Conservation (phyloP, 2,113 vertebrate species). For the Amia ocellicauda region DNA sequence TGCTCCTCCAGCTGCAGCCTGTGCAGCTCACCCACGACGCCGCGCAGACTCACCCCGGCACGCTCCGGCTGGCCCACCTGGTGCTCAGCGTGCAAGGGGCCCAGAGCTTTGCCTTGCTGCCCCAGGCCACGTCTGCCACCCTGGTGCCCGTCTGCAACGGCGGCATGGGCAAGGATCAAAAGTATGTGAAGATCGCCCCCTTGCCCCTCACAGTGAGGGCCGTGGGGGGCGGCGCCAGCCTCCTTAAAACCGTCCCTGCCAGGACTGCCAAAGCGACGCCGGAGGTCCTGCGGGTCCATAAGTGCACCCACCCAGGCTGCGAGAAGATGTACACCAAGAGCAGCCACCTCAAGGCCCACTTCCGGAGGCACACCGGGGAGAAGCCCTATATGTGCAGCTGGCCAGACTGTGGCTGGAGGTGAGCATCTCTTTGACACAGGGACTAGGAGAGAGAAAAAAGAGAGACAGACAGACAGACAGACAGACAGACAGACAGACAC, state of each 20-base stretch:
- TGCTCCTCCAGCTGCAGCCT: constrained; percentile 76
- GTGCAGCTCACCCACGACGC: constrained; percentile 48
- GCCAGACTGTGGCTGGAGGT: constrained; percentile 84
- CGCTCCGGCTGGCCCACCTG: constrained; percentile 68
- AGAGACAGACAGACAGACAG: neutral
- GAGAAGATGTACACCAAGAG: constrained; percentile 84
- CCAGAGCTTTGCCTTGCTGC: constrained; percentile 62
- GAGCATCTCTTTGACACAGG: constrained; percentile 7
- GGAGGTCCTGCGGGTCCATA: constrained; percentile 60
- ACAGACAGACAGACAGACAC: neutral
- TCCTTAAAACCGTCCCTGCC: constrained; percentile 49
- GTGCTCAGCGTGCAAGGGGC: constrained; percentile 68
- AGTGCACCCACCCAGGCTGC: constrained; percentile 79
- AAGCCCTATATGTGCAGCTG: constrained; percentile 81
- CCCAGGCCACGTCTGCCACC: constrained; percentile 24
- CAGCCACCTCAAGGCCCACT: constrained; percentile 83
- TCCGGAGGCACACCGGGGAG: constrained; percentile 72
- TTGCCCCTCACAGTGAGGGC: constrained; percentile 59
- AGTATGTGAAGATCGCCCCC: constrained; percentile 79
- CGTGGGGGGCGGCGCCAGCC: constrained; percentile 21
- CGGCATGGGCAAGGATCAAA: constrained; percentile 62
- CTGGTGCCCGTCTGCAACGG: constrained; percentile 34
- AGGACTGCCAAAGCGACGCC: constrained; percentile 40
- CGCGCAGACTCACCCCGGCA: constrained; percentile 31
- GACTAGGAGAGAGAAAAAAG: no score